Evolutionary conservation across 2,113 vertebrate species (phyloP), one percentile per base, ranked within the genome.

Genomic region (Oreochromis tanganicae): DNA sequence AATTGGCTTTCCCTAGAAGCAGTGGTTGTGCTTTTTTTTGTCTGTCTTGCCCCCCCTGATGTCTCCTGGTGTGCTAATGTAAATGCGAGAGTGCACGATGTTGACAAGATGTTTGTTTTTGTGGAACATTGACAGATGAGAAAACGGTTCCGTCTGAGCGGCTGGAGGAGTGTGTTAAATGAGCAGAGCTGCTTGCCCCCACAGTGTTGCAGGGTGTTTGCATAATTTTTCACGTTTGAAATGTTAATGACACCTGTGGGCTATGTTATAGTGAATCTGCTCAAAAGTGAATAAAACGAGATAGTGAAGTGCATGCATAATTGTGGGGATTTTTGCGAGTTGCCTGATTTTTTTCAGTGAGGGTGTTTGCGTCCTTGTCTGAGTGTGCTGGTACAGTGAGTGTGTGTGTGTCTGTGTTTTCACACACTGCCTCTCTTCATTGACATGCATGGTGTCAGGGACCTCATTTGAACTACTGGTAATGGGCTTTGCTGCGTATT

Each of bases 241-340:
- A 93, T 89, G 85, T 91, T 94, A 94, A 94, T 91, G 68, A 85
- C 88, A 95, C 89, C 94, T 95, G 92, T 85, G 91, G 94, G 93
- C 91, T 88, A 85, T 79, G 59, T 81, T 89, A 32, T 82, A 68
- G 80, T 85, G 71, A 75, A 85, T 88, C 81, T 90, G 73, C 84
- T 86, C 21, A 8, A 83, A 84, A 92, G 81, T 86, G 82, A 92
- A 84, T 89, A 19, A 88, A 91, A 75, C 34, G 61, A 87, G 81
- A 84, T 24, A 68, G 73, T 21, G 80, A 75, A 78, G 50, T 75
- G 80, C 52, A 85, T 16, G 24, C 46, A 19, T 85, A 85, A 89
- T 86, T 93, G 71, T 83, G 50, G 66, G 43, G 83, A 38, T 88
- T 83, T 87, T 32, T 80, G 34, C 34, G 19, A 63, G 66, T 85